Evolutionary conservation across 2,888 invertebrate genomes (phyloP), one percentile per base, ranked within the genome.

Genomic region (Nyleta sp.): DNA sequence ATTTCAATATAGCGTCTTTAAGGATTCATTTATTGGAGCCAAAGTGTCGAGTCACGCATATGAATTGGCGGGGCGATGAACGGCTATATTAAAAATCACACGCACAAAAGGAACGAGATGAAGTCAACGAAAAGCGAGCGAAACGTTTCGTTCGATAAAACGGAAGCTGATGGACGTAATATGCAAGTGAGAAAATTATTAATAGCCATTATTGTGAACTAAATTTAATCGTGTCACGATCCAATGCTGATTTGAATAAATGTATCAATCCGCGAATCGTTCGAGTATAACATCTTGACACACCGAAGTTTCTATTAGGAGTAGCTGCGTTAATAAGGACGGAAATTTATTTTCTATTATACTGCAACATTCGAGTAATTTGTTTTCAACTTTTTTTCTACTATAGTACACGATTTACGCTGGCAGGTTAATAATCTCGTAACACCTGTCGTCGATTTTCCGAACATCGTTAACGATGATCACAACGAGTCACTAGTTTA

Each of bases 11-110:
- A 35, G 20, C 40, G 48, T 55, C 57, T 50, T 68, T 72, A 60
- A 67, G 28, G 59, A 65, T 73, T 76, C 60, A 74, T 80, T 80
- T 77, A 65, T 73, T 42, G 52, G 46, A 59, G 71, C 75, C 71
- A 53, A 81, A 84, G 60, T 78, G 85, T 81, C 81, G 84, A 87
- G 87, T 87, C 88, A 88, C 80, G 81, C 82, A 82, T 85, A 85
- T 84, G 87, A 87, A 87, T 88, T 88, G 87, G 82, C 78, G 80
- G 60, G 57, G 64, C 48, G 75, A 24, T 22, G 74, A 59, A 77
- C 72, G 20, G 57, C 78, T 62, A 67, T 62, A 62, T 68, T 65
- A 74, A 68, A 77, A 76, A 73, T 65, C 55, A 60, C 40, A 35
- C 18, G 31, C n/a, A 62, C 52, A 64, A 70, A 78, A 76, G 70